Base-by-base conservation (phyloP, 2,113 vertebrate species). In the Mola mola region DNA sequence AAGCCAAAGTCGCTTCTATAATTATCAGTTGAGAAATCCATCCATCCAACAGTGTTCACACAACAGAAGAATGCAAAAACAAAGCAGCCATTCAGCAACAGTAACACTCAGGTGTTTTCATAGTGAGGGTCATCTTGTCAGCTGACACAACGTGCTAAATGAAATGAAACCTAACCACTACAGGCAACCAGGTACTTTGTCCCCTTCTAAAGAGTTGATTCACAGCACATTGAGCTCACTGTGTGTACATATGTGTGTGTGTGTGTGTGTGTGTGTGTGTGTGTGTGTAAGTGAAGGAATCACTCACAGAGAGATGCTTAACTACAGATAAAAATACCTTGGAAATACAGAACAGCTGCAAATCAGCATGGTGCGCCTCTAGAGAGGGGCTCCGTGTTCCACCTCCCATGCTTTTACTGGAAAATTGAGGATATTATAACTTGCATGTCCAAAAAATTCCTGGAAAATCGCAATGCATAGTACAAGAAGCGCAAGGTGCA, bases 11-110 rank as follows among this genome's bases (percentile, higher is more conserved):
- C 69, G 61, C 77, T 82, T 82, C 52, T 75, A 78, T 84, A 91
- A 93, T 90, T 90, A 91, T 82, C 78, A 87, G 64, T 71, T 67
- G 69, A 78, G 77, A 79, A 90, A 89, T 89, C 71, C 66, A 84
- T 85, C 1, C 28, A 2, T 29, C 6, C 28, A 89, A 82, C 77
- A 85, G 71, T 73, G 82, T 87, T 84, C 82, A 75, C 77, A 89
- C 79, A 88, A 85, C 72, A 79, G 62, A 83, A 75, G 73, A 89
- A 90, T 76, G 79, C 68, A 82, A 86, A 91, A 89, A 92, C 87
- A 93, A 91, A 89, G 74, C 65, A 70, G 58, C 55, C 75, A 84
- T 90, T 92, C 85, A 91, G 74, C 52, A 65, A 78, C 61, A 34
- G 46, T 58, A 81, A 82, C 79, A 83, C 75, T 79, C 63, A 64